These are phyloP conservation scores for Xestoiulus laeticollis DNA, from an alignment of 2,888 invertebrate genomes.

Conservation along the genomic window DNA sequence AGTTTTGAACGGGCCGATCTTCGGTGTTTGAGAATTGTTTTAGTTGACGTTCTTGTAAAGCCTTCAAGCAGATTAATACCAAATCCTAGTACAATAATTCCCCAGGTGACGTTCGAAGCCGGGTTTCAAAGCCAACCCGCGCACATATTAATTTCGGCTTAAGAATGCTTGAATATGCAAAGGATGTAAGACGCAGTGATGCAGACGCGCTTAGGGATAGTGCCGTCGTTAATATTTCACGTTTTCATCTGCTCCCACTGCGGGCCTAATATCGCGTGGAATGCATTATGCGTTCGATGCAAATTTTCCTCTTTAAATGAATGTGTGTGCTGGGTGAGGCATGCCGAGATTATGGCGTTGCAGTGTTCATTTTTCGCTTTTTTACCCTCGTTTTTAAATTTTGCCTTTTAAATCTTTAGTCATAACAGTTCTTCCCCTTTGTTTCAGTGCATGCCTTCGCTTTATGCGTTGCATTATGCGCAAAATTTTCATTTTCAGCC, in stretches of 20 bases:
- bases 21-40: background rate
- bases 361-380: no score
- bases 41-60: background rate
- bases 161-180: background rate
- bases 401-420: no score
- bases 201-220: background rate
- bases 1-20: no score
- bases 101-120: background rate
- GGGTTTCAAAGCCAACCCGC: background rate
- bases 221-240: background rate
- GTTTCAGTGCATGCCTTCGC: no score
- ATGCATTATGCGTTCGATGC: no score
- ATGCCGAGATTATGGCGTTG: no score
- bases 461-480: no score
- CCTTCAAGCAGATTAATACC: background rate
- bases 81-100: constrained; percentile 5
- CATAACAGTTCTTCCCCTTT: no score
- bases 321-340: no score
- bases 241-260: background rate
- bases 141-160: constrained; percentile 22
- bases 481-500: no score
- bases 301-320: no score
- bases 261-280: background rate
- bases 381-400: no score
- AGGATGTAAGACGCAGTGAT: background rate